Base-by-base conservation (phyloP, 2,888 invertebrate species). In the Lasioglossum morio region DNA sequence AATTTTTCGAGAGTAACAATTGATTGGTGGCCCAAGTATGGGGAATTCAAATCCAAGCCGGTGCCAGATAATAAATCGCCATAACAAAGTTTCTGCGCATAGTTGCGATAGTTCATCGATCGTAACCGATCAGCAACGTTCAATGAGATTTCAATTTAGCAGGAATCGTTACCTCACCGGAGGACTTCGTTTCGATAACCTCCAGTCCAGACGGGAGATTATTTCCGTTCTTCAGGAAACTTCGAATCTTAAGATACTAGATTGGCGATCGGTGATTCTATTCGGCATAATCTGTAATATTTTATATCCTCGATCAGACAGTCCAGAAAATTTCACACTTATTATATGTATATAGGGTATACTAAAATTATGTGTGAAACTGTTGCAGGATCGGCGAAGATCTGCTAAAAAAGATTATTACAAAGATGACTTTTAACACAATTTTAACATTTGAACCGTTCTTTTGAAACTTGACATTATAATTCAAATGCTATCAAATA, bases 71-170 rank as follows among this genome's bases (percentile, higher is more conserved):
- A 76, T 75, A 79, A 72, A 79, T 74, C 79, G 57, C 12, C 34
- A 63, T 75, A 63, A 79, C 70, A 63, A 60, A 79, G 63, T 79
- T 75, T 46, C 40, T 48, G 46, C 57, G 43, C 79, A 69, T 70
- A 60, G 79, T 76, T 78, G 72, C 69, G 76, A 73, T 77, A 74
- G 72, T 76, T 75, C 57, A 34, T 72, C 66, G 76, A 79, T 73
- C 73, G 43, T 60, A 30, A 48, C 53, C 72, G 84, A 73, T 74
- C 73, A 30, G 27, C 72, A 53, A 8, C 40, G 70, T 57, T 85
- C 74, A 69, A 74, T 60, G 82, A 76, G 85, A 82, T 85, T 79
- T 82, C 85, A 82, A 79, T 85, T 85, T 82, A 76, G 69, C 79
- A 70, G 60, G 53, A 82, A 82, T 79, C 85, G 79, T 76, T 82